phyloP scores from a whole-genome alignment of 1,140 invertebrate genomes.

The Epicauta chinensis region DNA sequence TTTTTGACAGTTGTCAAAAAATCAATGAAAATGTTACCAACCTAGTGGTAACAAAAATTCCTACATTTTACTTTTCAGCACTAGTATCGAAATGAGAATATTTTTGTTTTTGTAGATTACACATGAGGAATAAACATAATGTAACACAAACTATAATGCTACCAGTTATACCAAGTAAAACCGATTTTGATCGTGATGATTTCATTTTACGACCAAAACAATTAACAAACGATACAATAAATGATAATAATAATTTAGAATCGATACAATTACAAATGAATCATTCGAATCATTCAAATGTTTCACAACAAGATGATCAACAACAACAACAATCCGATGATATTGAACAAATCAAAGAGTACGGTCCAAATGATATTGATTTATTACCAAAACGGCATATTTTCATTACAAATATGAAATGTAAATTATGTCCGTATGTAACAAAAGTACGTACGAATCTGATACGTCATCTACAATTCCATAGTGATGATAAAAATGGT shows the following conservation, averaged over 20 bases:
- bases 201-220: slow-evolving; percentile 47
- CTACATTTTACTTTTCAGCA: too few species aligned
- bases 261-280: too few species aligned
- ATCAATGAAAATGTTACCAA: too few species aligned
- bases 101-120: slow-evolving; percentile 31
- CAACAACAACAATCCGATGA: too few species aligned
- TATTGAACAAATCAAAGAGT: slow-evolving; percentile 45
- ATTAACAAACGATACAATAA: slow-evolving; percentile 4
- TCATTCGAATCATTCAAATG: slow-evolving; percentile 18
- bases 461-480: slow-evolving; percentile 61
- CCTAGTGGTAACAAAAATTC: too few species aligned
- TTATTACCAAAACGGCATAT: slow-evolving; percentile 59
- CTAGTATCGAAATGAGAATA: too few species aligned
- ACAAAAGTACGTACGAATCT: slow-evolving; percentile 72
- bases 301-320: slow-evolving; percentile 4
- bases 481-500: slow-evolving; percentile 53
- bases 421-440: slow-evolving; percentile 58
- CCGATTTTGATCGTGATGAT: slow-evolving; percentile 45
- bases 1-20: too few species aligned
- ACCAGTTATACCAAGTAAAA: slow-evolving; percentile 49
- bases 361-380: slow-evolving; percentile 55
- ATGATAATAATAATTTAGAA: too few species aligned
- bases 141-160: slow-evolving; percentile 41
- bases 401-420: slow-evolving; percentile 55
- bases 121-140: slow-evolving; percentile 53